A percentile compares a stretch with the other conserved stretches of the same genome.
Evolutionary conservation across 1,140 invertebrate species (phyloP).

Genomic region (Akabosia matsudoensis): DNA sequence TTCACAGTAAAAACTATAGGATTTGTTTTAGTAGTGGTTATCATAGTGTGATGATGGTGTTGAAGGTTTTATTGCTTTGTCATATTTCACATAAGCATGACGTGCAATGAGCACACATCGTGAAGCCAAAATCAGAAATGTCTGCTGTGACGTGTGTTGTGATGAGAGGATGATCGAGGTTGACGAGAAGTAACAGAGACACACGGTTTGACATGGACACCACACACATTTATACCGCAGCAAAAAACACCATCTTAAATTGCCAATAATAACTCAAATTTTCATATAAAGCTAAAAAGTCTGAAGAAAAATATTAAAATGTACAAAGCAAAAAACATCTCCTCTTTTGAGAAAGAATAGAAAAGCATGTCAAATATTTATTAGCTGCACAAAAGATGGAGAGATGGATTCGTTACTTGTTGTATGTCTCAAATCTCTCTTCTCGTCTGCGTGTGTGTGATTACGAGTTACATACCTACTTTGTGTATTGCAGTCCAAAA

Average conservation of each 20-base stretch:
- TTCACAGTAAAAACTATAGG: too few species aligned
- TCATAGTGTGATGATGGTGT: background rate
- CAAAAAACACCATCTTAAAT: too few species aligned
- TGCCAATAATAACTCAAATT: conserved; percentile 12
- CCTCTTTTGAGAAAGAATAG: too few species aligned
- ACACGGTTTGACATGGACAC: background rate
- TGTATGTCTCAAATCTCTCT: background rate
- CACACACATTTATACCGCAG: background rate
- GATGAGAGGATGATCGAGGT: background rate
- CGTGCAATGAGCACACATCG: too few species aligned
- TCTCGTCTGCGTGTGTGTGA: background rate
- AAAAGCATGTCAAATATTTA: too few species aligned
- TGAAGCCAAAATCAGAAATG: background rate
- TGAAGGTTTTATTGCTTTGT: conserved; percentile 14
- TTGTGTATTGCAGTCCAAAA: background rate
- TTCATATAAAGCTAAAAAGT: background rate
- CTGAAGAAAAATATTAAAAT: background rate
- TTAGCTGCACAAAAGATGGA: too few species aligned
- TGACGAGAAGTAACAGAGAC: too few species aligned
- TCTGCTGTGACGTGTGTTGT: background rate
- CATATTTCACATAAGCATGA: conserved; percentile 12
- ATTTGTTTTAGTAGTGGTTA: too few species aligned
- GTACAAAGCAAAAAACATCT: background rate
- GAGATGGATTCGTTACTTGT: too few species aligned
- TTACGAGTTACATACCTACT: background rate